Evolutionary conservation across 2,113 vertebrate species (phyloP).

Genomic region (Lepisosteus osseus): DNA sequence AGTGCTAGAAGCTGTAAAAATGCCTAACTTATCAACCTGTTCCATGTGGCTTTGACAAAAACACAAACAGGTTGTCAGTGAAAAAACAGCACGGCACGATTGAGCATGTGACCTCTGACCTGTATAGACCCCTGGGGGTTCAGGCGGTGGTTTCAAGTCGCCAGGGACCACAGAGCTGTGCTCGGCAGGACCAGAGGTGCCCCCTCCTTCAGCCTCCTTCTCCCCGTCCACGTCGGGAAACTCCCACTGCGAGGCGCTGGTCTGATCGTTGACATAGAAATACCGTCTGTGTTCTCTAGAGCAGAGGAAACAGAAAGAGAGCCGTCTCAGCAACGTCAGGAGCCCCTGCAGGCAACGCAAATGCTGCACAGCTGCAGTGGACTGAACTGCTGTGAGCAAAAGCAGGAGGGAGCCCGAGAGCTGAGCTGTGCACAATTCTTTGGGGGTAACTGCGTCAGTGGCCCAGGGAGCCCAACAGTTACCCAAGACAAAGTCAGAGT

Average conservation of each 20-base stretch:
- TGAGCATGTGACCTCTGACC: conserved; percentile 30
- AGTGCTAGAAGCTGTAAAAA: no score
- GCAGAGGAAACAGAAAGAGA: conserved; percentile 90
- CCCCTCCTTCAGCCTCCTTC: conserved; percentile 59
- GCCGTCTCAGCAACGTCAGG: conserved; percentile 46
- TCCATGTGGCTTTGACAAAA: no score
- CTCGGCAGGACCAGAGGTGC: conserved; percentile 38
- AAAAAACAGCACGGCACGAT: no score
- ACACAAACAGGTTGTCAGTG: no score
- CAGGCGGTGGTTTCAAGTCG: conserved; percentile 35
- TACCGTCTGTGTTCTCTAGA: conserved; percentile 99
- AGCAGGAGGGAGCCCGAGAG: conserved; percentile 18
- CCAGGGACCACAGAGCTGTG: conserved; percentile 56
- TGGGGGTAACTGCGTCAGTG: neutral
- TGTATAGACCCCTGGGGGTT: conserved; percentile 21
- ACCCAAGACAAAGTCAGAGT: conserved; percentile 55
- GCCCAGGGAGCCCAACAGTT: neutral
- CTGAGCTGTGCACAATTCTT: neutral
- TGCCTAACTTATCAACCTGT: no score
- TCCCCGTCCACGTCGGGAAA: conserved; percentile 88
- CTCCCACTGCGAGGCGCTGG: conserved; percentile 93
- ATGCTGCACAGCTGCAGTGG: conserved; percentile 32
- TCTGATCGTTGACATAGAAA: conserved; percentile 98
- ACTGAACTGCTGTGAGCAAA: conserved; percentile 3
- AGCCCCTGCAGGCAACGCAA: conserved; percentile 37